Base-by-base conservation (phyloP, 2,113 vertebrate species). In the Shinisaurus crocodilurus region DNA sequence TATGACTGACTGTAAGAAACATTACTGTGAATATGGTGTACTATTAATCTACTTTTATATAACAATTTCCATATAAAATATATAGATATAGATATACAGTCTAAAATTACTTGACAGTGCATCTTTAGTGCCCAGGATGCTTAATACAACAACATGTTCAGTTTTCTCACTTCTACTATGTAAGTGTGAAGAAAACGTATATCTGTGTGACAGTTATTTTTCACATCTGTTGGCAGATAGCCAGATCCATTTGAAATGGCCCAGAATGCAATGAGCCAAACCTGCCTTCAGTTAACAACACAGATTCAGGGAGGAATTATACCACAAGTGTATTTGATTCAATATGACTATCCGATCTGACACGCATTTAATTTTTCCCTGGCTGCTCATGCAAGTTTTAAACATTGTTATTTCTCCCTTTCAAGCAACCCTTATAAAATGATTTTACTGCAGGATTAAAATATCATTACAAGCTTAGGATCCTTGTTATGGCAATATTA, bases 161-260 rank as follows among this genome's bases (percentile, higher is more conserved):
- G 90, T 87, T 32, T 93, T 65, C 84, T 91, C 72, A 85, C 77
- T 94, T 90, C 76, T 88, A 25, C 72, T 85, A 85, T 86, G 79
- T 79, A 45, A 92, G 90, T 0, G 82, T 43, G 84, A 91, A 94
- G 70, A 88, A 45, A 88, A 80, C 80, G 80, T 82, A 45, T 91
- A 90, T 75, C 25, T 79, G 43, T 86, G 75, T 16, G 84, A 89
- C 87, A 89, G 75, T 25, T 92, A 90, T 94, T 87, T 54, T 90
- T 91, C 1, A 0, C 2, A 77, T 83, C 72, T 79, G 34, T 50
- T 95, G 95, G 94, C 92, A 91, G 88, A 1, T 0, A 1, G 92
- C 94, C 91, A 82, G 5, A 40, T 0, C 5, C 0, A 7, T 70
- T 67, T 82, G 60, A 75, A 82, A 89, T 0, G 86, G 80, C 83